Evolutionary conservation across 2,888 invertebrate species (phyloP), one percentile per base, ranked within the genome.

Genomic region (Drosophila cognata): DNA sequence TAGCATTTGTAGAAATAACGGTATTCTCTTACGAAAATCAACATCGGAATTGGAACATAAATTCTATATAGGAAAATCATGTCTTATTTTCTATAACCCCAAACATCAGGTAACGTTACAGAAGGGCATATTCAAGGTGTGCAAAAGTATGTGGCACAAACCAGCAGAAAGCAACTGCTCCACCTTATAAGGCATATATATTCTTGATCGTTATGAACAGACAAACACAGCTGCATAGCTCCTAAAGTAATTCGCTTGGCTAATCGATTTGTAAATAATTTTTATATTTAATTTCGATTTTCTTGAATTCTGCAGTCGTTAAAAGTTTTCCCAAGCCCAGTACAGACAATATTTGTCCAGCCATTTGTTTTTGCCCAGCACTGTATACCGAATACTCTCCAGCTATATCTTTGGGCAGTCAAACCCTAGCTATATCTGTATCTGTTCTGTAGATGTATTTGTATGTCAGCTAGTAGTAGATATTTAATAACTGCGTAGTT

Each of bases 401-500:
- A 29, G 50, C 28, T 18, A 18, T 51, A 51, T 31, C n/a, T 51
- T 28, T 51, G 51, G 46, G 25, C 21, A 21, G 53, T 21, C 53
- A 36, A 36, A 7, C 55, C 56, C n/a, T 10, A 51, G 51, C 35
- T 71, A 38, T 73, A 36, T 31, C 31, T 28, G 55, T 60, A 64
- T 57, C 51, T 64, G 43, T 61, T 21, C 38, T 57, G 55, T 16
- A 10, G 11, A n/a, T 55, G 50, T 63, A 21, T 51, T 25, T 53
- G 55, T 62, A 43, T 41, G 38, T 50, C 8, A 48, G 41, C 31
- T 55, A 21, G 35, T 63, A 53, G 53, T 56, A 51, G 58, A 57
- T 43, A 43, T 73, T 78, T 71, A 65, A 71, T 78, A 84, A 84
- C 85, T 84, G 85, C 84, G 84, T 79, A 88, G 81, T 83, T 79